These are phyloP conservation scores for Pongo abelii DNA, from an alignment of 2,113 vertebrate species.

Conservation along the genomic window DNA sequence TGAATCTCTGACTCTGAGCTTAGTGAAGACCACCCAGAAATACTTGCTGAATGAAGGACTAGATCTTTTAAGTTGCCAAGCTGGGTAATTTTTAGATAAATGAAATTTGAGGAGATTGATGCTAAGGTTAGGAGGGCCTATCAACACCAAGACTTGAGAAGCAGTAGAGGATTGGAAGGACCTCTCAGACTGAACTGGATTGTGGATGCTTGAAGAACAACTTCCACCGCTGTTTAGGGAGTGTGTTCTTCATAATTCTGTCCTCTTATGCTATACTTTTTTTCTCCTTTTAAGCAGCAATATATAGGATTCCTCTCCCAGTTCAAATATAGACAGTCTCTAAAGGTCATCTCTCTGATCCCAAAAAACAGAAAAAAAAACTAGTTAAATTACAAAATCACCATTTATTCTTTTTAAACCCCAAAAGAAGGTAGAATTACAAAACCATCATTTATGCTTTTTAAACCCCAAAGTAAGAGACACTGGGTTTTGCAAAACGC, in stretches of 20 bases:
- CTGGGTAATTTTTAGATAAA: not conserved
- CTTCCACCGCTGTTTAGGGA: not conserved
- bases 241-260: not conserved
- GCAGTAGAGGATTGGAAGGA: not conserved
- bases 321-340: not conserved
- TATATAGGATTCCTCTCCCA: not conserved
- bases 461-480: not conserved
- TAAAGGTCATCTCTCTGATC: not conserved
- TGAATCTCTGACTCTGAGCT: fast-evolving
- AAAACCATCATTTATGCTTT: not conserved
- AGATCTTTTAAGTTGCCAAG: not conserved
- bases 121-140: fast-evolving
- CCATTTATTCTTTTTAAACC: not conserved
- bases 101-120: not conserved
- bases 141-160: not conserved
- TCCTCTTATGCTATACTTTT: not conserved
- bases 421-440: not conserved
- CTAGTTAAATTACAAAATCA: not conserved
- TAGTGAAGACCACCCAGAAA: not conserved
- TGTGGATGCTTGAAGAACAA: not conserved
- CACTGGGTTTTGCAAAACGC: not conserved
- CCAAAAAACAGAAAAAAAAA: not conserved
- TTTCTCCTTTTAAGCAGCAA: not conserved
- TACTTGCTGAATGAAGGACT: not conserved
- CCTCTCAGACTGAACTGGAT: not conserved